Conservation (phyloP, 1,140 invertebrate species). For the Micrasema longulum region DNA sequence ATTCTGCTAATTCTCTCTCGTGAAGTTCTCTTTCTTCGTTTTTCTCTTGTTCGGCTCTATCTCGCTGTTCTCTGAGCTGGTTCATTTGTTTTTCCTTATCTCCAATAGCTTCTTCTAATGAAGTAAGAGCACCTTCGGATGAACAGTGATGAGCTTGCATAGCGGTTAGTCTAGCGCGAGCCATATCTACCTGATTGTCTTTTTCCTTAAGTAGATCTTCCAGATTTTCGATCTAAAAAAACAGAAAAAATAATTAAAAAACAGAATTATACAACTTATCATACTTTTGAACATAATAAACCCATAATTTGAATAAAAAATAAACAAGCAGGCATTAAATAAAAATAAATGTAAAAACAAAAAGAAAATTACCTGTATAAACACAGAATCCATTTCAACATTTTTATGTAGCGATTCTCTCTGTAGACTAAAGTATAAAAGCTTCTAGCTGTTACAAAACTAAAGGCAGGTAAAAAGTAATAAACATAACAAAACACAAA, state of each 20-base stretch:
- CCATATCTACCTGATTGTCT: conserved; percentile 97
- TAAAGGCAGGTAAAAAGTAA: neutral
- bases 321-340: conserved; percentile 2
- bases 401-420: neutral
- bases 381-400: conserved; percentile 1
- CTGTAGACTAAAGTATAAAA: neutral
- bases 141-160: conserved; percentile 95
- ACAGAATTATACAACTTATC: too few species aligned
- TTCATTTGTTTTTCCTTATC: conserved; percentile 98
- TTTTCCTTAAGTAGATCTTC: conserved; percentile 98
- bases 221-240: conserved; percentile 90
- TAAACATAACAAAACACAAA: neutral
- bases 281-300: too few species aligned
- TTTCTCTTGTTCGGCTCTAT: conserved; percentile 95
- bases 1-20: conserved; percentile 93
- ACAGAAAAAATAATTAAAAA: too few species aligned
- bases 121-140: conserved; percentile 90
- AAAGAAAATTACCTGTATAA: conserved; percentile 21
- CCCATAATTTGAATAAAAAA: too few species aligned
- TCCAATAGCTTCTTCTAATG: conserved; percentile 93
- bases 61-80: conserved; percentile 88
- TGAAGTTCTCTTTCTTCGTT: conserved; percentile 95
- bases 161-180: conserved; percentile 85
- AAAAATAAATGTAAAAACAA: conserved; percentile 16
- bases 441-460: conserved; percentile 1